Conservation (phyloP, 1,140 invertebrate species). For the Drosophila pruinosa region DNA sequence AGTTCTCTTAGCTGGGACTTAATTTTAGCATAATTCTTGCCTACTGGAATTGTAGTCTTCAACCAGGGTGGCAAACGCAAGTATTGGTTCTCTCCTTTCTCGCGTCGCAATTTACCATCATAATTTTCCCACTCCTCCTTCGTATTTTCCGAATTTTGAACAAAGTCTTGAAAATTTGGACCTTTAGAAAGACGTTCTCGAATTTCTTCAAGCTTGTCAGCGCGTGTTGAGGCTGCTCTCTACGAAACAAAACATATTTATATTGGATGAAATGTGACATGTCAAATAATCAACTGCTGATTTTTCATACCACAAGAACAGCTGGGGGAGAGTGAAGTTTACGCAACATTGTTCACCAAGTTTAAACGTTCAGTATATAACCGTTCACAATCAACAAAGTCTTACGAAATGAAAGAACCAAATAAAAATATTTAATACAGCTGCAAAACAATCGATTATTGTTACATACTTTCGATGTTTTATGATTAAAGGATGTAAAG, state of each 20-base stretch:
- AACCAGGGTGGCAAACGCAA: slow-evolving; percentile 97
- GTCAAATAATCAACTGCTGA: not conserved
- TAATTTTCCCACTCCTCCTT: slow-evolving; percentile 86
- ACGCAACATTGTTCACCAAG: slow-evolving; percentile 24
- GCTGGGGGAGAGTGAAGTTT: slow-evolving; percentile 12
- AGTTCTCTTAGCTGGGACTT: slow-evolving; percentile 94
- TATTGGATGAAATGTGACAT: not conserved
- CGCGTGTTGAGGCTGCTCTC: slow-evolving; percentile 61
- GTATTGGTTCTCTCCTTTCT: slow-evolving; percentile 91
- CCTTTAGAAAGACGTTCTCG: slow-evolving; percentile 86
- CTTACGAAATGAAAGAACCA: slow-evolving; percentile 37
- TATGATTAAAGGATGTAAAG: not conserved
- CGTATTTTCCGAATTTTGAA: slow-evolving; percentile 83
- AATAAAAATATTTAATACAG: not conserved
- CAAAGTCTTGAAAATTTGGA: slow-evolving; percentile 87
- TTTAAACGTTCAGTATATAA: not conserved
- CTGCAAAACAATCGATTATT: slow-evolving; percentile 3
- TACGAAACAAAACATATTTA: slow-evolving; percentile 8
- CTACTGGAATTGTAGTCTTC: slow-evolving; percentile 96
- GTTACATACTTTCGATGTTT: not conserved
- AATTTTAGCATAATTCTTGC: slow-evolving; percentile 91
- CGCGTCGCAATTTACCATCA: slow-evolving; percentile 92
- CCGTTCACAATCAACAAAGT: slow-evolving; percentile 4
- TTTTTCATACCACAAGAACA: slow-evolving; percentile 10
- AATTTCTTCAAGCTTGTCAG: slow-evolving; percentile 83